phyloP scores from a whole-genome alignment of 2,888 invertebrate species.

The Acronicta alni region DNA sequence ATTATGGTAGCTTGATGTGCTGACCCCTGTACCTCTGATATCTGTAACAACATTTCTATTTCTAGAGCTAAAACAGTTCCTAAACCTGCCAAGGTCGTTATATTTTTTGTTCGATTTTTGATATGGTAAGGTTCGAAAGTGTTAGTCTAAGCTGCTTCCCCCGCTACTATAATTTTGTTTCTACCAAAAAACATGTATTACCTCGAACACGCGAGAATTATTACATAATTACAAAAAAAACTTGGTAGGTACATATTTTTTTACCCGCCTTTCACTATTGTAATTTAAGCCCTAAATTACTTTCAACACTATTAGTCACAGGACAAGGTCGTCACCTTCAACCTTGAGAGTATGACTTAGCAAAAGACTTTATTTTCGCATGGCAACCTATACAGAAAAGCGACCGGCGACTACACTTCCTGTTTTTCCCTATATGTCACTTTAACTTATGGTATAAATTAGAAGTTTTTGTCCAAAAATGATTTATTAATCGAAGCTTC shows the following conservation, averaged over 20 bases:
- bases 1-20: no score
- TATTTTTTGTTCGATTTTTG: no score
- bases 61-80: no score
- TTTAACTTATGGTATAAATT: conserved; percentile 9
- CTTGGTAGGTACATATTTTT: neutral
- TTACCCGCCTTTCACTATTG: neutral
- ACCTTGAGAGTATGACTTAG: conserved; percentile 12
- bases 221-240: neutral
- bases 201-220: neutral
- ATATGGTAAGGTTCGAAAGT: no score
- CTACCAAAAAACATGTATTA: no score
- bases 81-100: no score
- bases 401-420: conserved; percentile 2
- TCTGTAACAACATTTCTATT: no score
- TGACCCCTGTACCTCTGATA: no score
- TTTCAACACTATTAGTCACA: conserved; percentile 20
- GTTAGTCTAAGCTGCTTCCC: no score
- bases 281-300: conserved; percentile 25
- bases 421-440: neutral
- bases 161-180: no score
- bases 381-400: conserved; percentile 3
- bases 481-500: conserved; percentile 7
- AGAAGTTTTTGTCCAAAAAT: conserved; percentile 1
- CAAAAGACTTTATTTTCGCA: conserved; percentile 11
- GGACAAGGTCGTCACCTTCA: conserved; percentile 20